phyloP scores from a whole-genome alignment of 1,140 invertebrate species.

The Euura lappo region DNA sequence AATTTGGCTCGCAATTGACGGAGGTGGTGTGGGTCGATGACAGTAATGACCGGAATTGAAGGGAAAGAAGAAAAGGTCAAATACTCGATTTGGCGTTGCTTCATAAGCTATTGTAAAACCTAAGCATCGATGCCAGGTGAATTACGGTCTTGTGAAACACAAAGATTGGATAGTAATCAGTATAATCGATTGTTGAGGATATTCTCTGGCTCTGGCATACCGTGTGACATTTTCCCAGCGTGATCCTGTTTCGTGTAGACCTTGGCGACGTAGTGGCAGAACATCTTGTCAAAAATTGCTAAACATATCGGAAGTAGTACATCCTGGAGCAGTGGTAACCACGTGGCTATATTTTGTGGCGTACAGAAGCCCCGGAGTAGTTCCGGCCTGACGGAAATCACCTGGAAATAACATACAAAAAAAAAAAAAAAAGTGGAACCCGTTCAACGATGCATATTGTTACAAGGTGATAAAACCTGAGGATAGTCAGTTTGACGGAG shows the following conservation, averaged over 20 bases:
- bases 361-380: conserved; percentile 49
- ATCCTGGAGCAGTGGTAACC: conserved; percentile 60
- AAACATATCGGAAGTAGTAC: conserved; percentile 59
- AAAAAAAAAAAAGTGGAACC: too few species aligned
- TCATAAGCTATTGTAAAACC: too few species aligned
- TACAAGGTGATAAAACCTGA: too few species aligned
- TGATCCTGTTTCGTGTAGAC: conserved; percentile 56
- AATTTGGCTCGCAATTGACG: too few species aligned
- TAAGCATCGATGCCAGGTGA: background rate
- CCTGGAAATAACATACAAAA: conserved; percentile 25
- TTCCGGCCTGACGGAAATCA: conserved; percentile 54
- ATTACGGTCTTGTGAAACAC: background rate
- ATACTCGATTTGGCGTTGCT: too few species aligned
- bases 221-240: conserved; percentile 45
- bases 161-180: conserved; percentile 10
- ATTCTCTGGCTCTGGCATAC: conserved; percentile 23
- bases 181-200: background rate
- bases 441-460: too few species aligned
- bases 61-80: too few species aligned
- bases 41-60: too few species aligned
- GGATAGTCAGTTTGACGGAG: too few species aligned
- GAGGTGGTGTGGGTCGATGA: too few species aligned
- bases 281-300: conserved; percentile 61
- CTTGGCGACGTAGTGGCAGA: conserved; percentile 57
- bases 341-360: conserved; percentile 50